Evolutionary conservation across 2,797 vertebrate genomes (phyloP).

Genomic region (Cephalopachus bancanus): DNA sequence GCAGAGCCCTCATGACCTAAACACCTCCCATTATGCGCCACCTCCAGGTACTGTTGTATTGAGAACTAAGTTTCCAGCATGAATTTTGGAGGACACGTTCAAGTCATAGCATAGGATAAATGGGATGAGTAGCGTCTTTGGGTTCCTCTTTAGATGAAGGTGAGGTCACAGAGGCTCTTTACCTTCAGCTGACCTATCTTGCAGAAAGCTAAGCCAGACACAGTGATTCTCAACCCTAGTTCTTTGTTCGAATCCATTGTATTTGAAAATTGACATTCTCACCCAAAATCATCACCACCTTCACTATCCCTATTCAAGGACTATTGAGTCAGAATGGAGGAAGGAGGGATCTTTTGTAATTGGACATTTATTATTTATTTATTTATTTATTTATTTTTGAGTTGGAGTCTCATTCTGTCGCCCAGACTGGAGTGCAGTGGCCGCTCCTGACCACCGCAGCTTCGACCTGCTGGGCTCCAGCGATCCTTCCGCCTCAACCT

Average conservation of each 20-base stretch:
- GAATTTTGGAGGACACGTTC: not conserved
- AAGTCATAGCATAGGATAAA: not conserved
- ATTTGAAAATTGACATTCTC: conserved; percentile 33
- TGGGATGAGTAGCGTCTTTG: not conserved
- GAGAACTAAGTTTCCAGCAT: not conserved
- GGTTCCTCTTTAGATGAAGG: not conserved
- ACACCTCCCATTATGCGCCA: not conserved
- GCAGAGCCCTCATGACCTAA: not conserved
- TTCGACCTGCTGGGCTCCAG: too few relatives aligned
- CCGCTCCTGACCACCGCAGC: too few relatives aligned
- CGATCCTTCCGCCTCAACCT: too few relatives aligned
- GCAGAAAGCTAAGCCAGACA: not conserved
- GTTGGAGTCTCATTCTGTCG: too few relatives aligned
- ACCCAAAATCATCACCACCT: not conserved
- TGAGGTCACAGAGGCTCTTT: not conserved
- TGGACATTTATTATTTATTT: not conserved
- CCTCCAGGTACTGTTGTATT: not conserved
- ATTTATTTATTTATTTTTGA: too few relatives aligned
- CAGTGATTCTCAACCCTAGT: conserved; percentile 21
- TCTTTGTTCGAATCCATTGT: conserved; percentile 37
- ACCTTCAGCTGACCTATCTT: not conserved
- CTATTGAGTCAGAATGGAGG: not conserved
- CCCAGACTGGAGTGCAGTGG: too few relatives aligned
- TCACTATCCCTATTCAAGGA: not conserved
- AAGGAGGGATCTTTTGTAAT: not conserved